Evolutionary conservation across 2,113 vertebrate genomes (phyloP), one percentile per base, ranked within the genome.

Genomic region (Pagrus major): DNA sequence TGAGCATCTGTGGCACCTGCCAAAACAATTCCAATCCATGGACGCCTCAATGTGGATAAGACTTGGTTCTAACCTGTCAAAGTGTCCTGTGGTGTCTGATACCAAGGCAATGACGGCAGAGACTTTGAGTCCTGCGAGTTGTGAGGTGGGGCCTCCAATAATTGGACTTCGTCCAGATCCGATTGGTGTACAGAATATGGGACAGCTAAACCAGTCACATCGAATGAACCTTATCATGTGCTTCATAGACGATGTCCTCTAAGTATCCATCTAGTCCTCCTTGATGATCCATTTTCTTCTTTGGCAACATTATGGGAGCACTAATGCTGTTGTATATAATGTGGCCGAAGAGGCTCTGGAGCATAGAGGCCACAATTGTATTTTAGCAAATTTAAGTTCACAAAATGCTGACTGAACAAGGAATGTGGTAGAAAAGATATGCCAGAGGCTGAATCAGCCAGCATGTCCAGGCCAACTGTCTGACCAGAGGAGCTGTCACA

Each of bases 371-470:
- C 46, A 33, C 56, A 59, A 15, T 2, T 16, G 20, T 20, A 9
- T 46, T 76, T 76, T 21, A 42, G 15, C 42, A 6, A 44, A 29
- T 76, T 67, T 56, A 59, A 51, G 60, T 8, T 16, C 14, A 42
- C 7, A 76, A 60, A 56, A 58, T 58, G 67, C 66, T 84, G 55
- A 71, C 29, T 59, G 46, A 51, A 55, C 46, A 39, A 61, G 49
- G 54, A 46, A 44, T 71, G 71, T 56, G 68, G 72, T 44, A 4
- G n/a, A 44, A 9, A 37, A 31, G 23, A 52, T 27, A 10, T 44
- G 60, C 64, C 58, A 68, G 61, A 70, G 23, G 72, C 69, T 87
- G 81, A 81, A 70, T 76, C 78, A 69, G 52, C 71, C 41, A 10
- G 41, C 66, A 12, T 2, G 56, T 67, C 39, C 73, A 31, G 42